Percentiles rank a stretch among this genome's conserved stretches.
These are phyloP conservation scores for Larimichthys polyactis DNA, from an alignment of 2,113 vertebrate genomes.

Conservation along the genomic window DNA sequence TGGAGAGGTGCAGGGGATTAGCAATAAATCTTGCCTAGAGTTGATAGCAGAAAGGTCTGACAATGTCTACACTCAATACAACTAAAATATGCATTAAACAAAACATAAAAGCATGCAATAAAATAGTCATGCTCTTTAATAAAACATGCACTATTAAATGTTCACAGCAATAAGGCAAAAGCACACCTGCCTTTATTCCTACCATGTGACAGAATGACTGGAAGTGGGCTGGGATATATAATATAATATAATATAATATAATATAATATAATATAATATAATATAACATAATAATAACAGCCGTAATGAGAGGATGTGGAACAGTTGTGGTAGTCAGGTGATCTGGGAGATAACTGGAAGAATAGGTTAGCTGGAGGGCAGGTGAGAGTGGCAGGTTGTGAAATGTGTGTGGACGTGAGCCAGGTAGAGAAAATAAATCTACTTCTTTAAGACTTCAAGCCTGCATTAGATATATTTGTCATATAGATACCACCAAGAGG, in stretches of 20 bases:
- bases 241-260: no score
- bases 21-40: no score
- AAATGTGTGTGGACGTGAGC: not conserved
- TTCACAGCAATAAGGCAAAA: no score
- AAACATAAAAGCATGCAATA: no score
- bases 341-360: not conserved
- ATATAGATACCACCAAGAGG: not conserved
- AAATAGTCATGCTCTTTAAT: no score
- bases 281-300: not conserved
- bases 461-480: not conserved
- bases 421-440: not conserved
- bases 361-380: not conserved
- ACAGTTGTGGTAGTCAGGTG: not conserved
- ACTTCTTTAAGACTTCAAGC: not conserved
- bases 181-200: no score
- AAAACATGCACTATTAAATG: no score
- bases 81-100: no score
- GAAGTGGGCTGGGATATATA: not conserved
- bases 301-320: not conserved
- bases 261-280: no score
- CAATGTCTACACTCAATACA: no score
- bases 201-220: not conserved
- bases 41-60: no score
- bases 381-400: not conserved
- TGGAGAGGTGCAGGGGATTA: no score